Conservation (phyloP, 1,140 invertebrate genomes). For the Drosophila littoralis region DNA sequence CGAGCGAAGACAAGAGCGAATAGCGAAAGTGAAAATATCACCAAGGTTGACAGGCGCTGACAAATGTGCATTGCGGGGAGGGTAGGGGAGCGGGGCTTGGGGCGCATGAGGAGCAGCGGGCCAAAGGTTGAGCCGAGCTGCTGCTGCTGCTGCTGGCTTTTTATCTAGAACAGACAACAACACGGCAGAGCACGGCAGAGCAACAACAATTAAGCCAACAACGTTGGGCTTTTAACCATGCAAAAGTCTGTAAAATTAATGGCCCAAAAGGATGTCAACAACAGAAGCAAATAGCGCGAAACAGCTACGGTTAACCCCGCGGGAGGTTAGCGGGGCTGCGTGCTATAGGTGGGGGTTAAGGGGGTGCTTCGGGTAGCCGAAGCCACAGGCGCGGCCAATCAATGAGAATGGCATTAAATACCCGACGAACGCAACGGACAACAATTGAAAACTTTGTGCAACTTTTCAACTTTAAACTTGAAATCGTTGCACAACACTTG, state of each 20-base stretch:
- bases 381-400: slow-evolving; percentile 22
- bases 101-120: not conserved
- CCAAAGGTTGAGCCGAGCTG: slow-evolving; percentile 17
- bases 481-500: slow-evolving; percentile 23
- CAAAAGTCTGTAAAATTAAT: slow-evolving; percentile 77
- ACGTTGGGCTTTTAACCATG: slow-evolving; percentile 42
- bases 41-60: slow-evolving; percentile 55
- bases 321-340: not conserved
- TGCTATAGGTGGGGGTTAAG: not conserved
- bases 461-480: slow-evolving; percentile 50
- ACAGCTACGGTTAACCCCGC: slow-evolving; percentile 31
- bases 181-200: no score
- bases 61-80: slow-evolving; percentile 13
- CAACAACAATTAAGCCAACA: slow-evolving; percentile 40
- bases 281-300: slow-evolving; percentile 29
- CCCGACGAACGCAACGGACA: slow-evolving; percentile 28
- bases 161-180: slow-evolving; percentile 50
- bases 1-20: slow-evolving; percentile 45
- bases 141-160: slow-evolving; percentile 2
- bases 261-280: slow-evolving; percentile 72
- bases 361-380: not conserved
- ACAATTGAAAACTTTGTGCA: slow-evolving; percentile 44
- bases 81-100: not conserved
- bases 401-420: slow-evolving; percentile 45
- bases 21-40: slow-evolving; percentile 66